Base-by-base conservation (phyloP, 2,888 invertebrate species). In the Noctua janthe region DNA sequence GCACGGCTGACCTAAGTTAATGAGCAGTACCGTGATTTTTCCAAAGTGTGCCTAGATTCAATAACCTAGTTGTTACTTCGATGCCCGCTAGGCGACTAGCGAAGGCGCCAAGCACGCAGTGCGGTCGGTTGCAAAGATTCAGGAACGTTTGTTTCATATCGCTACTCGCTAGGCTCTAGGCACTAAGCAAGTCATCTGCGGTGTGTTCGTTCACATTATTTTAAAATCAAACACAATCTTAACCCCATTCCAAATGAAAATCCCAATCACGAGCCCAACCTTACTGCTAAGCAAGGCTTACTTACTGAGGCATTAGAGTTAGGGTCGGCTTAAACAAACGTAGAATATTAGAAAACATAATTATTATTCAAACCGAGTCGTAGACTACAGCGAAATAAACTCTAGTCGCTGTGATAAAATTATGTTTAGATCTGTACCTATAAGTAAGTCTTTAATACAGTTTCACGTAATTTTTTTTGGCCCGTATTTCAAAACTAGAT, bases 1-100 rank as follows among this genome's bases (percentile, higher is more conserved):
- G 69, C 54, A 11, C 64, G 64, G 74, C 47, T 69, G 47, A 39
- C 39, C 4, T 56, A 13, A 15, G 17, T 11, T 71, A 84, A 76
- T 86, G 59, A 71, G 59, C 47, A 71, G 47, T 71, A 72, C 29
- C 6, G 8, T 8, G 13, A 39, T 20, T 23, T 29, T 20, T 59
- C 2, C 20, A n/a, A 35, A 73, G n/a, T 71, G 39, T 6, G 29
- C 2, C 17, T 17, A 35, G 29, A 8, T 0, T 62, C 6, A 20
- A 20, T 35, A 23, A 20, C 8, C 2, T 5, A 1, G 15, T 7
- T 8, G 35, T 29, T 29, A 29, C 29, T 29, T 29, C 29, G 29
- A 29, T 29, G 29, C 29, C 29, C 29, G 29, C 29, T 35, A 62
- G 13, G 6, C 23, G 5, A 15, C 62, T 62, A 64, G 17, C 17